Evolutionary conservation across 2,113 vertebrate genomes (phyloP).

Genomic region (Ceyx margarethae): DNA sequence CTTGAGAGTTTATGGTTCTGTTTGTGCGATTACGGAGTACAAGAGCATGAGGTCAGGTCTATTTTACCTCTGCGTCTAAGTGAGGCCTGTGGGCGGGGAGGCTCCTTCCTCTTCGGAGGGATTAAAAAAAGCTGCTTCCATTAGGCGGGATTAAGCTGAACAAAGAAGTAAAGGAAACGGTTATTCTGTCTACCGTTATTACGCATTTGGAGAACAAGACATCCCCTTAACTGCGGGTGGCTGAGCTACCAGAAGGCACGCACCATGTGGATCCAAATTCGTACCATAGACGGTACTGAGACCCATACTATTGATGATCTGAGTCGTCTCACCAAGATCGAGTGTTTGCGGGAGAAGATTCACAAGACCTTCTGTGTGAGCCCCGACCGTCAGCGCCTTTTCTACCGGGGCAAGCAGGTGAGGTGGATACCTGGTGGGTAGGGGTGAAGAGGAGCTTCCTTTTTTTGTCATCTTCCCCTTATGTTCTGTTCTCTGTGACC

Average conservation of each 20-base stretch:
- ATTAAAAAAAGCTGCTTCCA: background rate
- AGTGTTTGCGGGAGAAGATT: conserved; percentile 88
- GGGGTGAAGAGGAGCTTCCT: background rate
- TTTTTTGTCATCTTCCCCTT: background rate
- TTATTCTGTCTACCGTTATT: background rate
- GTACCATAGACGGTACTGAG: conserved; percentile 92
- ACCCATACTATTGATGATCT: conserved; percentile 92
- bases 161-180: conserved; percentile 33
- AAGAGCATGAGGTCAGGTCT: background rate
- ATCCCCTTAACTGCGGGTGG: background rate
- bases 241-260: background rate
- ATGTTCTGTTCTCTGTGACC: background rate
- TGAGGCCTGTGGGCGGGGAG: background rate
- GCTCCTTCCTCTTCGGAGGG: background rate
- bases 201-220: background rate
- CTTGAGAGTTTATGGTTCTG: background rate
- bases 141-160: background rate
- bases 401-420: conserved; percentile 95
- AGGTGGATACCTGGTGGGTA: background rate
- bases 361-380: conserved; percentile 88
- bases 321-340: conserved; percentile 89
- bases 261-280: conserved; percentile 93
- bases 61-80: background rate
- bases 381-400: conserved; percentile 88
- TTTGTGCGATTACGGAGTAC: background rate